Evolutionary conservation across 2,888 invertebrate species (phyloP), one percentile per base, ranked within the genome.

Genomic region (Gymnosoma rotundatum): DNA sequence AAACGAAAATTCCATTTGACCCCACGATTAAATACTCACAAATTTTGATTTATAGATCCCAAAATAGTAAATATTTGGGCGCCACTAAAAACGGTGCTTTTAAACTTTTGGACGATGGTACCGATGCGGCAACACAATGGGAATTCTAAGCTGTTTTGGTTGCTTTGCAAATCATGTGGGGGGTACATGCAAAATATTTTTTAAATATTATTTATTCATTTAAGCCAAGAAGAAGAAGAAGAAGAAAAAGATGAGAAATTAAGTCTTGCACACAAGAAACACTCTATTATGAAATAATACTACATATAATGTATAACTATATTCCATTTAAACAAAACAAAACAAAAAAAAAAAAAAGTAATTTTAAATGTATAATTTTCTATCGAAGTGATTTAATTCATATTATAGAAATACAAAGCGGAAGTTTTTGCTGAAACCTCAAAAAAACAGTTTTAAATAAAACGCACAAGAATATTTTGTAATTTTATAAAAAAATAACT

Each of bases 41-140:
- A 18, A 36, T 18, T 45, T 36, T 32, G 18, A 0, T 2, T 70
- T 78, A 1, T 70, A 92, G 93, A 89, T 92, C 92, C 78, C 88
- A 90, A 82, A 94, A 94, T 88, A 95, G 96, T 36, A 94, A 94
- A 90, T 98, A 98, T 93, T 94, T 98, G 88, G 95, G 96, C 86
- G 97, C 98, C 88, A 96, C 96, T 91, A 98, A 98, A 94, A 98
- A 98, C 93, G 98, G 98, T 56, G 95, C 95, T 89, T 96, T 98
- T 93, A 96, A 96, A 90, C 94, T 97, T 86, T 96, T 96, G 74
- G 96, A 96, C 84, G 94, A 95, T 86, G 96, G 96, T 90, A 94
- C 95, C 89, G 94, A 95, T 88, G 93, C 94, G 87, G 97, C 98
- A 91, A 98, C 98, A 89, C 97, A 97, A 91, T 98, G 98, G 98